phyloP scores from a whole-genome alignment of 1,140 invertebrate genomes.

The Bombus sylvicola region DNA sequence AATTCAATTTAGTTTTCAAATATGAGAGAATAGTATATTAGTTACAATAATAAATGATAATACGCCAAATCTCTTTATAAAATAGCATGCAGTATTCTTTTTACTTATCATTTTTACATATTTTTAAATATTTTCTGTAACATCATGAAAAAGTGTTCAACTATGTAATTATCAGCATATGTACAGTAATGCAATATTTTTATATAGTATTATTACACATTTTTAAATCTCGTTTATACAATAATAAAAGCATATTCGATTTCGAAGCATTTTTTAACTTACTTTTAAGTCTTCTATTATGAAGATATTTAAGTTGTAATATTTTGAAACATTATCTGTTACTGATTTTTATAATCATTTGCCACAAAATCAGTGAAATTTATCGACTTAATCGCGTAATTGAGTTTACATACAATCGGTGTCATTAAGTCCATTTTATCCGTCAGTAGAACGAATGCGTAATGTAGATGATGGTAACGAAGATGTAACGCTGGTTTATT shows the following conservation, averaged over 20 bases:
- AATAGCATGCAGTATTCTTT: neutral
- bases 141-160: no score
- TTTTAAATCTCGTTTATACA: neutral
- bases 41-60: neutral
- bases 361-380: neutral
- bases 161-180: neutral
- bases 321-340: no score
- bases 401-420: neutral
- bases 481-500: neutral
- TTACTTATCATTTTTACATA: neutral
- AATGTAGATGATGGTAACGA: neutral
- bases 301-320: no score
- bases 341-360: no score
- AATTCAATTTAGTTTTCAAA: neutral
- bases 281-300: no score
- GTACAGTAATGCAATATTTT: neutral
- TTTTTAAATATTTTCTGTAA: neutral
- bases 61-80: neutral
- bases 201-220: neutral
- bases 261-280: no score
- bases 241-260: no score
- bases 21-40: neutral
- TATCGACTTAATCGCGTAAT: neutral
- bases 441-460: neutral
- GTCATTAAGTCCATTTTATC: neutral